phyloP scores from a whole-genome alignment of 1,140 invertebrate species.

The Monomorium pharaonis region DNA sequence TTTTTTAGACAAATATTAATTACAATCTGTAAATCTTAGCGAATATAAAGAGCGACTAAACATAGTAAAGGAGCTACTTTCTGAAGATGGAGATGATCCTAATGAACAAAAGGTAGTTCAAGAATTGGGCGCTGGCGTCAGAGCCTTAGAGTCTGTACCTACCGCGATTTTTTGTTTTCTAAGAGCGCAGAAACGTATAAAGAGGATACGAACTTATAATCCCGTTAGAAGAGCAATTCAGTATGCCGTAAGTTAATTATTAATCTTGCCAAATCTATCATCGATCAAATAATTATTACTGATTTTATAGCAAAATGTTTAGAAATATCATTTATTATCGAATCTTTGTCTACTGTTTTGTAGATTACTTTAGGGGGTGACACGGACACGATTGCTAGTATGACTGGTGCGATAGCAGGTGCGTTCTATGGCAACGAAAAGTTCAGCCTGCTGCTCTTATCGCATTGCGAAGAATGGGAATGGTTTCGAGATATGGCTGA shows the following conservation, averaged over 20 bases:
- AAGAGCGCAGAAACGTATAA: constrained; percentile 86
- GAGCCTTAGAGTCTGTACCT: constrained; percentile 90
- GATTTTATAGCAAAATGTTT: background rate
- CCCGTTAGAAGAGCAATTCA: constrained; percentile 88
- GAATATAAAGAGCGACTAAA: constrained; percentile 85
- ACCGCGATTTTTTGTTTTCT: constrained; percentile 92
- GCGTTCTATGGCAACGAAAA: constrained; percentile 89
- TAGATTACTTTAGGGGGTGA: constrained; percentile 92
- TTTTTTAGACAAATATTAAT: constrained; percentile 25
- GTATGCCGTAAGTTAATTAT: constrained; percentile 78
- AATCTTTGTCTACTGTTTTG: constrained; percentile 75
- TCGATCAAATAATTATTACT: background rate
- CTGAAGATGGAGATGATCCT: constrained; percentile 79
- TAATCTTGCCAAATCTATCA: background rate
- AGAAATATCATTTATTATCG: background rate
- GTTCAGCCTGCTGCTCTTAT: constrained; percentile 86
- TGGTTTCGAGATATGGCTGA: constrained; percentile 85
- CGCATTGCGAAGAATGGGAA: constrained; percentile 88
- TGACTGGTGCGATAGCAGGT: constrained; percentile 92
- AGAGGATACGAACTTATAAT: constrained; percentile 86
- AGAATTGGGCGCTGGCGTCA: constrained; percentile 87
- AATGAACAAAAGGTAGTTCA: constrained; percentile 85
- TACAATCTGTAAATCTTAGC: constrained; percentile 22
- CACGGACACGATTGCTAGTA: constrained; percentile 92
- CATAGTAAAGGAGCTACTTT: constrained; percentile 83